phyloP scores from a whole-genome alignment of 2,888 invertebrate genomes.

The Lasioglossum zephyrum region DNA sequence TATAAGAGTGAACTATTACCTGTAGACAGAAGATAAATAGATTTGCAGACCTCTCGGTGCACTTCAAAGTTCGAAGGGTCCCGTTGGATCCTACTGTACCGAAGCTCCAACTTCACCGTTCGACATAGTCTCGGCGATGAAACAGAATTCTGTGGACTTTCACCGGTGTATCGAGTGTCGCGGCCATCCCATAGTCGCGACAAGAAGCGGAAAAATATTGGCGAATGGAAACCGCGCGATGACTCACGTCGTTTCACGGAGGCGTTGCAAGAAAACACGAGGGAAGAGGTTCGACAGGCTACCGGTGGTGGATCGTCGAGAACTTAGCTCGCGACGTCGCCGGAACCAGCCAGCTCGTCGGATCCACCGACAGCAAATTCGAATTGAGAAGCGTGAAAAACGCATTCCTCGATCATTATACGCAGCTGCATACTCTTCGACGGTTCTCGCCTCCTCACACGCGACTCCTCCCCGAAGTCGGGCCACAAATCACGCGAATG shows the following conservation, averaged over 20 bases:
- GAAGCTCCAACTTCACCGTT: background rate
- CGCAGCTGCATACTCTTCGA: conserved; percentile 55
- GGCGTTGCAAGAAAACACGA: conserved; percentile 35
- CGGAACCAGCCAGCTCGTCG: conserved; percentile 30
- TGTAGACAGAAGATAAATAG: background rate
- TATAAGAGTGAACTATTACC: background rate
- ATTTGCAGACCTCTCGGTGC: background rate
- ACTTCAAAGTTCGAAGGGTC: background rate
- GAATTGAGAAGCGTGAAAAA: conserved; percentile 81
- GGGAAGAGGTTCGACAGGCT: conserved; percentile 32
- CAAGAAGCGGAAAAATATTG: background rate
- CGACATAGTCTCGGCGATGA: background rate
- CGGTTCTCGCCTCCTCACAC: conserved; percentile 34
- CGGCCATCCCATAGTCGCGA: background rate
- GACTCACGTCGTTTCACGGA: conserved; percentile 39
- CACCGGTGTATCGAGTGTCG: conserved; percentile 24
- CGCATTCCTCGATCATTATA: conserved; percentile 77
- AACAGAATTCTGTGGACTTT: conserved; percentile 29
- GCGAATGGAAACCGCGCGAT: conserved; percentile 38
- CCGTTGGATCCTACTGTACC: background rate
- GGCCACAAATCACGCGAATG: conserved; percentile 78
- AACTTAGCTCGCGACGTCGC: conserved; percentile 13
- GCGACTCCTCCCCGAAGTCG: conserved; percentile 67
- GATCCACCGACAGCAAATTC: conserved; percentile 68
- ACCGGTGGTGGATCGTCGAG: background rate